Percentiles rank a stretch among this genome's conserved stretches.
Conservation (phyloP, 2,797 vertebrate species). For the Hemitrygon akajei region DNA sequence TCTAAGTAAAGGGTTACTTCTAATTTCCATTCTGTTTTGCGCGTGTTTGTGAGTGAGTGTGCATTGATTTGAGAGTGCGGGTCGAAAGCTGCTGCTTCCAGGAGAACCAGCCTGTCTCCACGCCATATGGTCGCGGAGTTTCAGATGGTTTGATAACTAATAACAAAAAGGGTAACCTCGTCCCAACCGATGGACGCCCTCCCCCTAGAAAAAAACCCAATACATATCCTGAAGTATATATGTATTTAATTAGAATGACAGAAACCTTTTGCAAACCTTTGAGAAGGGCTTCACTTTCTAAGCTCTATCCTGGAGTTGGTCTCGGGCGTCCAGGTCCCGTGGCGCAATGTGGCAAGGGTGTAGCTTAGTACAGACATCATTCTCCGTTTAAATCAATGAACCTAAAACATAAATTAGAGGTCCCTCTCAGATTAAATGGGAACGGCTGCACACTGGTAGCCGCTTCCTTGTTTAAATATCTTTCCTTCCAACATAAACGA, state of each 20-base stretch:
- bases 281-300: background rate
- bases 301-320: background rate
- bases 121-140: background rate
- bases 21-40: background rate
- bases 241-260: background rate
- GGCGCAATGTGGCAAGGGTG: background rate
- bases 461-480: background rate
- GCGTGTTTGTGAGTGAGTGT: background rate
- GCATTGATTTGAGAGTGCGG: background rate
- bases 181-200: no score
- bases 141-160: background rate
- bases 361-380: background rate
- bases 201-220: background rate
- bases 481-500: background rate
- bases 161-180: background rate
- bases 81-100: background rate
- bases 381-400: background rate
- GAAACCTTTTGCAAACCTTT: background rate
- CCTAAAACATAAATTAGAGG: background rate
- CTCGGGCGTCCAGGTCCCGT: background rate
- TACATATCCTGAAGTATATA: background rate
- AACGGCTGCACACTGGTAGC: background rate
- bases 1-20: background rate
- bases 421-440: background rate
- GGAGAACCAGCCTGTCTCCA: background rate